Conservation (phyloP, 2,888 invertebrate species). For the Leucophenga montana region DNA sequence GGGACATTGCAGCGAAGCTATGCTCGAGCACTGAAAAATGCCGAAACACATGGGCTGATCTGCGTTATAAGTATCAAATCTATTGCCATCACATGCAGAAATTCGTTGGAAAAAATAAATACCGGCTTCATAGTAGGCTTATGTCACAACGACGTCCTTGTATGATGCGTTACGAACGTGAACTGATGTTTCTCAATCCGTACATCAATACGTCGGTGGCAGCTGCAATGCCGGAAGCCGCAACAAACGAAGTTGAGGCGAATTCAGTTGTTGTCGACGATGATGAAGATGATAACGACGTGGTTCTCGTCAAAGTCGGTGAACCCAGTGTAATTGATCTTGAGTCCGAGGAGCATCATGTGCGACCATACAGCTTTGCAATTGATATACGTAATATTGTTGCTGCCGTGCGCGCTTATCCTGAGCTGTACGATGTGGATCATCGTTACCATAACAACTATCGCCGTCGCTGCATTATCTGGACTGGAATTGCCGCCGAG, state of each 20-base stretch:
- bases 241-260: too few relatives aligned
- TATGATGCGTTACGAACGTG: too few relatives aligned
- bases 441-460: conserved; percentile 47
- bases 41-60: conserved; percentile 56
- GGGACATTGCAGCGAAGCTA: conserved; percentile 50
- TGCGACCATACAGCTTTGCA: conserved; percentile 13
- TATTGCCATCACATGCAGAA: neutral
- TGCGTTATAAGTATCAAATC: conserved; percentile 52
- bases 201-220: too few relatives aligned
- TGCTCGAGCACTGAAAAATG: conserved; percentile 46
- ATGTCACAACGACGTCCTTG: too few relatives aligned
- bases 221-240: too few relatives aligned
- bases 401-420: conserved; percentile 53
- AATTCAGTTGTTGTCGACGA: conserved; percentile 31
- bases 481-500: conserved; percentile 62
- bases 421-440: conserved; percentile 57
- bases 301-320: conserved; percentile 27
- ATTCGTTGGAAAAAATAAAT: too few relatives aligned
- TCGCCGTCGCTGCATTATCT: conserved; percentile 60
- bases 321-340: conserved; percentile 55
- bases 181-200: too few relatives aligned
- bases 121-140: too few relatives aligned
- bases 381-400: conserved; percentile 44
- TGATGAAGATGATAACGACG: conserved; percentile 41
- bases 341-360: conserved; percentile 35